Evolutionary conservation across 2,113 vertebrate species (phyloP).

Genomic region (Psittacula cyanocephala): DNA sequence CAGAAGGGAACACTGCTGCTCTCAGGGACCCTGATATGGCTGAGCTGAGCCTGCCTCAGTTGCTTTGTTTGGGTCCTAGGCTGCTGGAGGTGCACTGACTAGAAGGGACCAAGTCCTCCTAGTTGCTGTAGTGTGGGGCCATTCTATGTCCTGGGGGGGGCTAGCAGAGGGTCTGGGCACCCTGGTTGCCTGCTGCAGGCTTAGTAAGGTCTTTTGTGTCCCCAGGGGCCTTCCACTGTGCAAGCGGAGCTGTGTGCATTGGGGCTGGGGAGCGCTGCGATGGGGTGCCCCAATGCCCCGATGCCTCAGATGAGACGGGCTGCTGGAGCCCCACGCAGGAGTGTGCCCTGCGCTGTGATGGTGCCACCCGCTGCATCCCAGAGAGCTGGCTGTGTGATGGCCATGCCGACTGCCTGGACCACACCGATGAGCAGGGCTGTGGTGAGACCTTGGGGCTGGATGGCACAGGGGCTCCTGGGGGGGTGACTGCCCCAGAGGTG

Average conservation of each 20-base stretch:
- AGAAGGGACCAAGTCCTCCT: not conserved
- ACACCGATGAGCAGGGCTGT: constrained; percentile 79
- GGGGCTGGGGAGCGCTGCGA: constrained; percentile 75
- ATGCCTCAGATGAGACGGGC: constrained; percentile 81
- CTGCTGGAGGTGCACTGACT: not conserved
- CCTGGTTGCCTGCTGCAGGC: not conserved
- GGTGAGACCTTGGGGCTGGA: constrained; percentile 62
- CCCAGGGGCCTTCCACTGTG: constrained; percentile 79
- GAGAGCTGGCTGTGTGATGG: constrained; percentile 85
- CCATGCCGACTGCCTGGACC: constrained; percentile 83
- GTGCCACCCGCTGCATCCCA: constrained; percentile 79
- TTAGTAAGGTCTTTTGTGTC: not conserved
- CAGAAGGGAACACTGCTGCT: not conserved
- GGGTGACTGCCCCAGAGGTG: not conserved
- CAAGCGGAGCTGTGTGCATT: constrained; percentile 74
- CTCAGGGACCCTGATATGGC: not conserved
- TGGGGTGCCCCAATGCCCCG: constrained; percentile 78
- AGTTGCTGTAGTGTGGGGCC: not conserved
- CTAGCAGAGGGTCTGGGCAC: not conserved
- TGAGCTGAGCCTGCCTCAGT: not conserved
- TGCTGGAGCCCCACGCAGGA: constrained; percentile 74
- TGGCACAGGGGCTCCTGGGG: not conserved
- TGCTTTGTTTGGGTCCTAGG: rapidly evolving
- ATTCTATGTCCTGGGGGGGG: not conserved
- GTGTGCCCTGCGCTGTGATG: constrained; percentile 80